A percentile compares a stretch with the other conserved stretches of the same genome.
phyloP scores from a whole-genome alignment of 2,888 invertebrate species.

The Tribolium freemani region DNA sequence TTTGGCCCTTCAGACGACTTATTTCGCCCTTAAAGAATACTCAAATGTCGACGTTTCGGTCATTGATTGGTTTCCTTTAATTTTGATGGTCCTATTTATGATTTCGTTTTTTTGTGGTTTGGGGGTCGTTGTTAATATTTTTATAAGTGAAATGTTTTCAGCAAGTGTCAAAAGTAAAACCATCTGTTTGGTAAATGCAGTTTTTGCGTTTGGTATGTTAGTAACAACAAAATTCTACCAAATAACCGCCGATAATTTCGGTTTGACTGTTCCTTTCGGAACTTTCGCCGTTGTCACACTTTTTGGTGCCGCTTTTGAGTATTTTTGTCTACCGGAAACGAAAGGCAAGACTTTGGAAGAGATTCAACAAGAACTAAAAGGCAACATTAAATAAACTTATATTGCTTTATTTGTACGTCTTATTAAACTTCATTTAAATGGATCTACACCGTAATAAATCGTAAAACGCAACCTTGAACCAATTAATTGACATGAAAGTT shows the following conservation, averaged over 20 bases:
- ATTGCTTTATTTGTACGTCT: too few species aligned
- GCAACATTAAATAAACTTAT: not conserved
- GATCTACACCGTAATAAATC: too few species aligned
- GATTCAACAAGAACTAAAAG: constrained; percentile 45
- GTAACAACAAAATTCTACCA: constrained; percentile 58
- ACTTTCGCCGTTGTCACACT: constrained; percentile 54
- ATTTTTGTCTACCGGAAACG: constrained; percentile 60
- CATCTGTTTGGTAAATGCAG: constrained; percentile 52
- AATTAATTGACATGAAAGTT: too few species aligned
- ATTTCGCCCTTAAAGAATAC: constrained; percentile 53
- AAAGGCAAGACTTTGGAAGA: constrained; percentile 51
- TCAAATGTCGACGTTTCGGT: constrained; percentile 48
- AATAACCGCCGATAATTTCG: constrained; percentile 53
- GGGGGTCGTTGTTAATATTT: constrained; percentile 53
- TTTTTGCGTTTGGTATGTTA: constrained; percentile 52
- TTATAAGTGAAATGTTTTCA: constrained; percentile 60
- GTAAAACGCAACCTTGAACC: too few species aligned
- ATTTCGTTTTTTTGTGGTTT: constrained; percentile 55
- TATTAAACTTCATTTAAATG: too few species aligned
- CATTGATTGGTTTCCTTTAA: constrained; percentile 56
- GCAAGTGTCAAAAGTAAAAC: constrained; percentile 59
- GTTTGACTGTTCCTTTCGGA: constrained; percentile 57
- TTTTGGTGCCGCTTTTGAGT: constrained; percentile 55
- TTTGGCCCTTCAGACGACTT: constrained; percentile 54
- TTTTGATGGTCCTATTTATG: constrained; percentile 56